Percentiles rank a stretch among this genome's conserved stretches.
These are phyloP conservation scores for Onychorhynchus coronatus DNA, from an alignment of 2,113 vertebrate species.

Conservation along the genomic window DNA sequence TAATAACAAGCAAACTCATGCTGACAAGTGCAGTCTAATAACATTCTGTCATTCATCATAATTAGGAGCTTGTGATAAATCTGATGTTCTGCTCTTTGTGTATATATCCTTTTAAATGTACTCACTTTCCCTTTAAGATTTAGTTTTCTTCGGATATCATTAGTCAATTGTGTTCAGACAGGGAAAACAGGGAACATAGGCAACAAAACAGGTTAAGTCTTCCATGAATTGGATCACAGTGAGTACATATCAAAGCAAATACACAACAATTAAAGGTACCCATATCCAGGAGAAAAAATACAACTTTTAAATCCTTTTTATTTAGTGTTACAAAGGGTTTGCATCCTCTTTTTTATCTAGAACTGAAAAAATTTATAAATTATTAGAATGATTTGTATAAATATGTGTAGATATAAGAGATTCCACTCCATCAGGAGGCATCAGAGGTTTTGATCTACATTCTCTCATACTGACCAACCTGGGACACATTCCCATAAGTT, in stretches of 20 bases:
- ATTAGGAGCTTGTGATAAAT: neutral
- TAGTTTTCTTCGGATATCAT: neutral
- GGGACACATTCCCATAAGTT: neutral
- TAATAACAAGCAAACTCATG: neutral
- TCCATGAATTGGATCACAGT: neutral
- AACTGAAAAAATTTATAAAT: neutral
- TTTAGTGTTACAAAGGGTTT: neutral
- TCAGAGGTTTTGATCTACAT: neutral
- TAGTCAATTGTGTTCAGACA: neutral
- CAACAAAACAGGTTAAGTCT: neutral
- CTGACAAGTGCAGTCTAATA: neutral
- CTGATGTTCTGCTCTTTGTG: neutral
- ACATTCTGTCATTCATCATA: neutral
- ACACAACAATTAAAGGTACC: neutral
- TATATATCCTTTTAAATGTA: neutral
- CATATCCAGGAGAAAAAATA: neutral
- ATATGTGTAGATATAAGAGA: neutral
- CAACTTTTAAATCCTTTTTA: neutral
- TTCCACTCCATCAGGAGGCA: neutral
- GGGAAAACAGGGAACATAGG: neutral
- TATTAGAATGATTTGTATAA: neutral
- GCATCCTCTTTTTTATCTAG: neutral
- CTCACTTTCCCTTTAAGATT: neutral
- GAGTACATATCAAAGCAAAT: neutral
- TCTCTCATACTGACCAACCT: accelerated